Evolutionary conservation across 2,888 invertebrate species (phyloP), one percentile per base, ranked within the genome.

Genomic region (Mystacides longicornis): DNA sequence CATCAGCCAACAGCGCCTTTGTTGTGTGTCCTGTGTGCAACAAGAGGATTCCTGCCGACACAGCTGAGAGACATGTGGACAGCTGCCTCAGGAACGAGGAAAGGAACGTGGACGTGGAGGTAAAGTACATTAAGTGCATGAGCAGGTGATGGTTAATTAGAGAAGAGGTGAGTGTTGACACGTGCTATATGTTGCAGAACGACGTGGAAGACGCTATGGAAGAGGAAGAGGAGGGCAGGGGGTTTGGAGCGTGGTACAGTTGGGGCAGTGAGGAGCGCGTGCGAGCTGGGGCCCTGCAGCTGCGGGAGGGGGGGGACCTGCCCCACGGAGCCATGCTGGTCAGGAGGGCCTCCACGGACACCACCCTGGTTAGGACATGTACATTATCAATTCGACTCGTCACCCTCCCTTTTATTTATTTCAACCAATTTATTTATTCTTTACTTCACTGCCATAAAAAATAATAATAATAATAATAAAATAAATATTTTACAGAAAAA

Each of bases 201-300:
- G 37, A 37, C 16, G 37, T 37, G 37, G 27, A 27, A 11, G 37
- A 37, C 14, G 16, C 37, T 3, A 14, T 16, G 14, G 27, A 27
- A 27, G 27, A 27, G 11, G 27, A 27, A 7, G 45, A 19, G 20
- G 45, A 45, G 18, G 55, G 49, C 20, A 63, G 67, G 0, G 64
- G 69, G 0, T 77, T 77, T 62, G 74, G 75, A 0, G 72, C 93
- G 63, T 93, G 93, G 67, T 95, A 94, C 70, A 88, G 89, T 67
- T 94, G 94, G 94, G 91, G 93, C 23, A 93, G 93, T 0, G 88
- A 93, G 69, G 87, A 89, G 66, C 74, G 94, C 55, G 83, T 90
- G 52, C 77, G 87, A 3, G 87, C 85, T 0, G 80, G 86, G 0
- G 85, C 86, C 2, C 71, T 91, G 61, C 78, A 89, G 49, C 43